These are phyloP conservation scores for Discoglossus pictus DNA, from an alignment of 2,797 vertebrate genomes.

Conservation along the genomic window DNA sequence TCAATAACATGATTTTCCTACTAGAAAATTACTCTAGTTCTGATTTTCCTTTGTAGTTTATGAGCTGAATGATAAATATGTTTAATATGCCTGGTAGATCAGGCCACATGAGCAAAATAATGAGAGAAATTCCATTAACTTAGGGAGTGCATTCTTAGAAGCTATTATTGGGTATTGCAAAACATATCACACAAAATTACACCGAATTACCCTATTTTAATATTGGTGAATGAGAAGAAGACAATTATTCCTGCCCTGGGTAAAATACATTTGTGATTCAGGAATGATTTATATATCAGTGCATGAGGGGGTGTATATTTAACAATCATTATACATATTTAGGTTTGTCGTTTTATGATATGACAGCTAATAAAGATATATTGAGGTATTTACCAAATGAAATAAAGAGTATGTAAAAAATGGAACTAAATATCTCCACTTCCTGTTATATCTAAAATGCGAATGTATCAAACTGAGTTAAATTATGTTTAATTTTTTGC, in stretches of 20 bases:
- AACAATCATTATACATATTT: no score
- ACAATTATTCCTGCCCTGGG: neutral
- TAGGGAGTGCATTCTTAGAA: neutral
- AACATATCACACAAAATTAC: conserved; percentile 9
- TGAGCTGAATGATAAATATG: neutral
- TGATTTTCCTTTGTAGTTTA: neutral
- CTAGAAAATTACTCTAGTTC: neutral
- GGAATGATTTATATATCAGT: neutral
- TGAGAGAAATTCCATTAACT: neutral
- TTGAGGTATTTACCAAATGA: no score
- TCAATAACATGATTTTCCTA: neutral
- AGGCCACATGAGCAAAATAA: neutral
- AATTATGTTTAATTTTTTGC: no score
- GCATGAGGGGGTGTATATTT: no score
- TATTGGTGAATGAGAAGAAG: neutral
- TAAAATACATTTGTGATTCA: no score
- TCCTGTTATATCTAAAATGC: no score
- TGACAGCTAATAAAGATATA: no score
- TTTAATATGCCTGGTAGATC: conserved; percentile 7
- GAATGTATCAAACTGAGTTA: no score
- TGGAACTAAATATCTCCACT: no score
- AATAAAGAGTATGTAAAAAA: no score
- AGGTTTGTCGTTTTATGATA: no score
- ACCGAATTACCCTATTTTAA: neutral
- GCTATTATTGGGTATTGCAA: conserved; percentile 9